Evolutionary conservation across 2,888 invertebrate species (phyloP).

Genomic region (Papilio demoleus): DNA sequence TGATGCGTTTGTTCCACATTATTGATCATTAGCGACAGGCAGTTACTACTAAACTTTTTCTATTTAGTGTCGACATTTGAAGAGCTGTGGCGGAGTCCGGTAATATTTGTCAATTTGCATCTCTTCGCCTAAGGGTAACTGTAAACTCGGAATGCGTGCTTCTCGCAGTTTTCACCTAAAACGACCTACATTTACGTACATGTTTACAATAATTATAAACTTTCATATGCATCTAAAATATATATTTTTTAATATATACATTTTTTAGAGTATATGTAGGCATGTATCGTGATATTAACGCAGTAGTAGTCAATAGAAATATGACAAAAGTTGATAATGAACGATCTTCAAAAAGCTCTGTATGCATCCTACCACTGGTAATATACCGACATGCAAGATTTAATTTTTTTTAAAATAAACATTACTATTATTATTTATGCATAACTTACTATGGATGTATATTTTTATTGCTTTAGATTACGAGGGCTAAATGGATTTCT

Average conservation of each 20-base stretch:
- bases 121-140: conserved; percentile 63
- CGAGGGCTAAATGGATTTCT: too few relatives aligned
- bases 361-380: neutral
- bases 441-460: too few relatives aligned
- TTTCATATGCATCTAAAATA: neutral
- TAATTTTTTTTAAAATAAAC: neutral
- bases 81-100: conserved; percentile 47
- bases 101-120: conserved; percentile 78
- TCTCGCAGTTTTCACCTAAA: conserved; percentile 59
- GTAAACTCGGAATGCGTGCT: conserved; percentile 69
- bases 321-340: neutral
- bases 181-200: conserved; percentile 33
- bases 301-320: neutral
- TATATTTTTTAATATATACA: too few relatives aligned
- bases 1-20: neutral
- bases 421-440: neutral
- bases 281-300: neutral
- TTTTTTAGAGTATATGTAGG: neutral
- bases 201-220: conserved; percentile 27
- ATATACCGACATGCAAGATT: neutral
- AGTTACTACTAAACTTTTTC: conserved; percentile 26
- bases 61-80: conserved; percentile 21
- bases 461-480: too few relatives aligned
- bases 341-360: neutral
- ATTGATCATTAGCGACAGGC: neutral